Evolutionary conservation across 2,888 invertebrate species (phyloP).

Genomic region (Proisotoma minuta): DNA sequence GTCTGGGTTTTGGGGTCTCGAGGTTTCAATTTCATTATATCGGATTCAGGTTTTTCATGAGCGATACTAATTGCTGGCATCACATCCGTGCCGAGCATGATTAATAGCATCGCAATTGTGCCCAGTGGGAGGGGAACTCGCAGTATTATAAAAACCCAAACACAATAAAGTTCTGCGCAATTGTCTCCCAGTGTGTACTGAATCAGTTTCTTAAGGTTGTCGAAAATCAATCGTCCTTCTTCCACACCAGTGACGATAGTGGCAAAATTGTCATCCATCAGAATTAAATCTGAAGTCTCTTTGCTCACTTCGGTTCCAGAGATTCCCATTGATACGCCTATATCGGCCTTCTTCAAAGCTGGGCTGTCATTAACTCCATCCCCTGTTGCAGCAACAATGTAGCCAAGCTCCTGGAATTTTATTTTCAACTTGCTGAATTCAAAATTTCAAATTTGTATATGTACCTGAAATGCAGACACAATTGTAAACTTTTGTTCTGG

Average conservation of each 20-base stretch:
- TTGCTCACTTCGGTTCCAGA: constrained; percentile 72
- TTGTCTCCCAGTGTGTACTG: constrained; percentile 95
- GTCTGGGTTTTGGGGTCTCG: constrained; percentile 62
- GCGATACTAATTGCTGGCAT: constrained; percentile 56
- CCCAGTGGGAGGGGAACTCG: constrained; percentile 54
- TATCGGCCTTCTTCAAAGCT: constrained; percentile 75
- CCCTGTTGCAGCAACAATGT: constrained; percentile 79
- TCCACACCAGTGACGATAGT: constrained; percentile 82
- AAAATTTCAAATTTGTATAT: constrained; percentile 74
- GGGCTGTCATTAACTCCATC: constrained; percentile 79
- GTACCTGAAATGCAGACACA: constrained; percentile 73
- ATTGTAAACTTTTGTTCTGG: constrained; percentile 57
- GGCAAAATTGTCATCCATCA: constrained; percentile 79
- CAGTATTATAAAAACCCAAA: constrained; percentile 44
- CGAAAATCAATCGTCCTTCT: constrained; percentile 92
- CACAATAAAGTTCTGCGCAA: constrained; percentile 90
- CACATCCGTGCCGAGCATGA: constrained; percentile 52
- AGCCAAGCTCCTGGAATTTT: constrained; percentile 71
- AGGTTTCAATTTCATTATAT: constrained; percentile 66
- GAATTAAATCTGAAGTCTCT: constrained; percentile 58
- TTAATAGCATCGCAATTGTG: constrained; percentile 56
- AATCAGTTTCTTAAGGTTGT: constrained; percentile 96
- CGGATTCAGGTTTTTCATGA: constrained; percentile 66
- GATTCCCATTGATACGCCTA: constrained; percentile 74
- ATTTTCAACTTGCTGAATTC: constrained; percentile 54